A percentile compares a stretch with the other conserved stretches of the same genome.
These are phyloP conservation scores for Tetheella fluctuosa DNA, from an alignment of 2,888 invertebrate genomes.

Conservation along the genomic window DNA sequence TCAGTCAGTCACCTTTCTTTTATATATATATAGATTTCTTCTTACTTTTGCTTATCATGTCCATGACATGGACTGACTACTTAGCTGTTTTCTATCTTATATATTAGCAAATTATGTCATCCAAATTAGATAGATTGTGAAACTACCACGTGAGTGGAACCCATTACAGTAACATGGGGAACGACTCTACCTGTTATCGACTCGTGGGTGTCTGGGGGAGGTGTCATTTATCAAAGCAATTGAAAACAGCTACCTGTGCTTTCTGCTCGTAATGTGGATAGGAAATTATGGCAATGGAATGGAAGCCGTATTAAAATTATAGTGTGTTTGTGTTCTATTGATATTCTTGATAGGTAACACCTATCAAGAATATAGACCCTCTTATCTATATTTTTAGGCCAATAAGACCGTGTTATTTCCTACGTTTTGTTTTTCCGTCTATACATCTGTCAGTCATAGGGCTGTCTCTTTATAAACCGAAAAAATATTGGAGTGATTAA, in stretches of 20 bases:
- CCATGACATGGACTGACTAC: too few species aligned
- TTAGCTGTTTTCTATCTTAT: too few species aligned
- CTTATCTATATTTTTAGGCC: too few species aligned
- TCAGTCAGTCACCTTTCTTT: too few species aligned
- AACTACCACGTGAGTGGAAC: not conserved
- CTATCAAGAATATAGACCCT: too few species aligned
- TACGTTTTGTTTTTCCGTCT: too few species aligned
- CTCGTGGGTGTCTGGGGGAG: not conserved
- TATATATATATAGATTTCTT: too few species aligned
- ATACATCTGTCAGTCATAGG: too few species aligned
- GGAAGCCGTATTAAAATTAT: not conserved
- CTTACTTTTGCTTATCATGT: too few species aligned
- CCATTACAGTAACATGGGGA: not conserved
- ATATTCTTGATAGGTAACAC: not conserved
- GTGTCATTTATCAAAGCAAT: conserved; percentile 3
- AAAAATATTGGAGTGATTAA: too few species aligned
- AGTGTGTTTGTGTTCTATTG: not conserved
- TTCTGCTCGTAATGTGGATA: not conserved
- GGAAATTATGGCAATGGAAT: not conserved
- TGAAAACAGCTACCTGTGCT: not conserved
- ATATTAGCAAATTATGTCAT: not conserved
- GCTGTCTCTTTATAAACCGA: too few species aligned
- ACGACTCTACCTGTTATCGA: not conserved
- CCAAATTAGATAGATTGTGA: not conserved
- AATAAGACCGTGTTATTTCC: too few species aligned